Conservation (phyloP, 1,140 invertebrate genomes). For the Archivesica marissinica region DNA sequence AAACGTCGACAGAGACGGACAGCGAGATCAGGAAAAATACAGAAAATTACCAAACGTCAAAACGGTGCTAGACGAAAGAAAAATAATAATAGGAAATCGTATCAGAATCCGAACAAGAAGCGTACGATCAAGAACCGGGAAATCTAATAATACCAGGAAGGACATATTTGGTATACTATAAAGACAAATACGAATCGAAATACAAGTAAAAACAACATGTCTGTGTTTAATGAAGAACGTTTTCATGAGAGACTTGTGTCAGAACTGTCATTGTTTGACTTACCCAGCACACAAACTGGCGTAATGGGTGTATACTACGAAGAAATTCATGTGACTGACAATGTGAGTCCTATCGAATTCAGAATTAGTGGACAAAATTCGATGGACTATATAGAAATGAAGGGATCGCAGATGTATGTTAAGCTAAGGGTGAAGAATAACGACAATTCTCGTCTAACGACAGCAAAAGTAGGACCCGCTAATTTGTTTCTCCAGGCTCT, state of each 20-base stretch:
- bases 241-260: conserved; percentile 21
- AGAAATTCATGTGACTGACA: conserved; percentile 31
- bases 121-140: neutral
- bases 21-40: no score
- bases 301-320: conserved; percentile 50
- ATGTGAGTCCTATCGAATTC: conserved; percentile 20
- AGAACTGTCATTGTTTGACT: conserved; percentile 33
- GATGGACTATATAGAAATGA: conserved; percentile 60
- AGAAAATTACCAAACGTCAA: neutral
- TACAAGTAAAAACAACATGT: neutral
- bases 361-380: conserved; percentile 52
- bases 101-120: neutral
- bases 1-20: neutral
- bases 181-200: neutral
- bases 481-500: no score
- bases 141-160: neutral
- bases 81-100: neutral
- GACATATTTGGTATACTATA: neutral
- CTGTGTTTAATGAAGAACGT: conserved; percentile 18
- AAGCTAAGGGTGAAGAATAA: conserved; percentile 24
- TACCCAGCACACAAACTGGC: conserved; percentile 55
- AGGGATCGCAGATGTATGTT: conserved; percentile 39
- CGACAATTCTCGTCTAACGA: neutral
- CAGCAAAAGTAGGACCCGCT: conserved; percentile 52
- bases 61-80: neutral